These are phyloP conservation scores for Mastomys coucha DNA, from an alignment of 2,113 vertebrate species.

Conservation along the genomic window DNA sequence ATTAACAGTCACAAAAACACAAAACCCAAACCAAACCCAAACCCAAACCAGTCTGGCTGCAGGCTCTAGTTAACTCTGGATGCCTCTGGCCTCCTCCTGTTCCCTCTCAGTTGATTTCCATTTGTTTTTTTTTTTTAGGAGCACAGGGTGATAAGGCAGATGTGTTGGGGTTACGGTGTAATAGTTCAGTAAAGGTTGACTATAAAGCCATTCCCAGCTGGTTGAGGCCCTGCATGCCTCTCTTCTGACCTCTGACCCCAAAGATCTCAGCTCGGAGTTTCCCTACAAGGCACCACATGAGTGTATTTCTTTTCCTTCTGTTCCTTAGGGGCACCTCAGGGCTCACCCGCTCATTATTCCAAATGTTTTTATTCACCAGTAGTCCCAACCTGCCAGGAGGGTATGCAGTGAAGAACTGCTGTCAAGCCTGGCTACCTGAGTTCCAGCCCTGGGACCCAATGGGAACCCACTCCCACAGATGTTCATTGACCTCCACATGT, in stretches of 20 bases:
- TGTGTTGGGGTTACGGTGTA: neutral
- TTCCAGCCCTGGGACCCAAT: neutral
- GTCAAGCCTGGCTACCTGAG: neutral
- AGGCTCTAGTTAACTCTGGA: neutral
- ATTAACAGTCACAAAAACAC: neutral
- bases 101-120: neutral
- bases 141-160: neutral
- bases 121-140: neutral
- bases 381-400: neutral
- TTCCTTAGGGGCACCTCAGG: neutral
- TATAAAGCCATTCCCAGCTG: neutral
- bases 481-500: neutral
- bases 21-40: neutral
- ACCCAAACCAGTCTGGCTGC: neutral
- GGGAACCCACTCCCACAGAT: neutral
- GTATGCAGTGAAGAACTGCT: neutral
- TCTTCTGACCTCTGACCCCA: neutral
- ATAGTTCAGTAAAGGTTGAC: neutral
- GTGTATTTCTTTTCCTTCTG: neutral
- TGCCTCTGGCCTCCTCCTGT: neutral
- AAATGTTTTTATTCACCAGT: neutral
- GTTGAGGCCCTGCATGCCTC: neutral
- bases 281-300: neutral
- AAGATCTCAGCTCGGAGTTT: neutral
- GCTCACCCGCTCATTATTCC: neutral